A percentile compares a stretch with the other conserved stretches of the same genome.
Conservation (phyloP, 2,888 invertebrate genomes). For the Pogonocherus hispidulus region DNA sequence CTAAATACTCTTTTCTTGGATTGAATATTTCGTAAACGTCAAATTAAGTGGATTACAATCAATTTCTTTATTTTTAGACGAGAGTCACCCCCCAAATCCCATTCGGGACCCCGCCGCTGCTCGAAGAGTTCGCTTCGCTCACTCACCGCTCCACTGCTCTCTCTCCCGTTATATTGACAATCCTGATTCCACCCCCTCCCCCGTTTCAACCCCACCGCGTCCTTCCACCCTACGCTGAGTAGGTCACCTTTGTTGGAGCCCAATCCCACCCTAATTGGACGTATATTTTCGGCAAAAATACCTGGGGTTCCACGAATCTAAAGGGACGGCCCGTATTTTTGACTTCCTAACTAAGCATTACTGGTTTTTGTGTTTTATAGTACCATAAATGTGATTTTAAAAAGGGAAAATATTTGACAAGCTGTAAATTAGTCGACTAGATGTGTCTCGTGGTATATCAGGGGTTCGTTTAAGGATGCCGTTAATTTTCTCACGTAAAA, state of each 20-base stretch:
- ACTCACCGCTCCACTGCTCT: constrained; percentile 14
- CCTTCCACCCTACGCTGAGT: constrained; percentile 51
- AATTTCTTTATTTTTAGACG: neutral
- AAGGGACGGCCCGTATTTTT: constrained; percentile 31
- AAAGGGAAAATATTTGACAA: constrained; percentile 12
- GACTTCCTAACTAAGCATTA: constrained; percentile 40
- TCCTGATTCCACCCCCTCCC: constrained; percentile 56
- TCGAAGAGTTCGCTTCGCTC: constrained; percentile 2
- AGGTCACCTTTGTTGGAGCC: constrained; percentile 63
- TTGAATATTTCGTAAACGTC: too few relatives aligned
- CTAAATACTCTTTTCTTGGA: too few relatives aligned
- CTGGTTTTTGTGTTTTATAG: constrained; percentile 17
- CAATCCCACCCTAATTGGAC: constrained; percentile 65
- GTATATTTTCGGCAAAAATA: constrained; percentile 57
- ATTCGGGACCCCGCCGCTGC: neutral
- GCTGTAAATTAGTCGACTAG: neutral
- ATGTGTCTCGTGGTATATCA: neutral
- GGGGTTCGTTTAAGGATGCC: neutral
- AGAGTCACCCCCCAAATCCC: neutral
- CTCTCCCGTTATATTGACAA: constrained; percentile 55
- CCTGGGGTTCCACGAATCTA: constrained; percentile 53
- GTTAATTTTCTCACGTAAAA: neutral
- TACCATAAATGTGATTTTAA: constrained; percentile 12
- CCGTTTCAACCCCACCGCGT: constrained; percentile 39
- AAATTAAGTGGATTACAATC: too few relatives aligned